Evolutionary conservation across 2,113 vertebrate genomes (phyloP), one percentile per base, ranked within the genome.

Genomic region (Camelus dromedarius): DNA sequence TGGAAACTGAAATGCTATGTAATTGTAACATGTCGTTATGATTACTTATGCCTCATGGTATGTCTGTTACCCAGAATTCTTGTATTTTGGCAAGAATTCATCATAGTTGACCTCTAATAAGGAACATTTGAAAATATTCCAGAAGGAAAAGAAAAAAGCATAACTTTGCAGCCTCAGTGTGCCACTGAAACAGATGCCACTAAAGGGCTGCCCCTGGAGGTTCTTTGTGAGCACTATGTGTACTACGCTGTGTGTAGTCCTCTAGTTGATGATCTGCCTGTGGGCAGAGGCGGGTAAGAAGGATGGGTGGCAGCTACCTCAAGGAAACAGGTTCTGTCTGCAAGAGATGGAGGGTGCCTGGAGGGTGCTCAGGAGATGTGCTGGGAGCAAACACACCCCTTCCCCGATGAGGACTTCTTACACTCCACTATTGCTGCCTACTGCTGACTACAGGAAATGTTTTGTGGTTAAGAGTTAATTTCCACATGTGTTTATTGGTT

Each of bases 41-140:
- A 73, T 83, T 95, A 14, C 8, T 50, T 91, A 26, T 79, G 35
- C 28, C 1, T 67, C n/a, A 2, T 32, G 50, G 48, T 89, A 10
- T 80, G 26, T 64, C 69, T 26, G 1, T 83, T 93, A 86, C 42
- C 72, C 15, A 6, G 12, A 85, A 16, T 72, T 87, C 38, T 92
- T 95, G 7, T 86, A 50, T 85, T 80, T 93, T 87, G 93, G 48
- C 38, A 92, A 92, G 69, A 86, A 80, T 52, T 88, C 15, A n/a
- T 69, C 16, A 6, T 80, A 32, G 73, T 93, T 91, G 86, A 62
- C 64, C 13, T 80, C 30, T 88, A 48, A 58, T 89, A 64, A 92
- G 26, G 13, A 88, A 64, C 30, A 93, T 56, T 73, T 94, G 35
- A 91, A 84, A 96, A 76, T 50, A 87, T 50, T 92, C 52, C 48